Evolutionary conservation across 1,140 invertebrate genomes (phyloP).

Genomic region (Cydia strobilella): DNA sequence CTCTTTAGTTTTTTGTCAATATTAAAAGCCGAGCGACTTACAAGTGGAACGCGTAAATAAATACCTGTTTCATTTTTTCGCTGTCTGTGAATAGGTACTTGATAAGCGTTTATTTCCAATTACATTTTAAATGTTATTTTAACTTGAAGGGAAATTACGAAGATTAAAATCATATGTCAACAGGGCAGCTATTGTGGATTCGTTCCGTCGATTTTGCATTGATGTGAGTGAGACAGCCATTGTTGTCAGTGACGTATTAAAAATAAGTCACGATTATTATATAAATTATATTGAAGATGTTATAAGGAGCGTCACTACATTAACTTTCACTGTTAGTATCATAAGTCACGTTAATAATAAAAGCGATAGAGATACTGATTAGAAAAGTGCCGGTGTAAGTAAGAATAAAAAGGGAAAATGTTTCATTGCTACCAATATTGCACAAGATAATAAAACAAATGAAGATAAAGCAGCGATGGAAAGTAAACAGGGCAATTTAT

Average conservation of each 20-base stretch:
- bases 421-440: slow-evolving; percentile 31
- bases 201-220: slow-evolving; percentile 27
- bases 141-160: background rate
- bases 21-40: background rate
- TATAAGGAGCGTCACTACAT: slow-evolving; percentile 2
- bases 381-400: background rate
- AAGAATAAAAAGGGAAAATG: background rate
- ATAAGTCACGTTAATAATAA: slow-evolving; percentile 27
- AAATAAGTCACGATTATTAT: slow-evolving; percentile 24
- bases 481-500: slow-evolving; percentile 40
- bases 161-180: slow-evolving; percentile 25
- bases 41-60: slow-evolving; percentile 6
- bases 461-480: slow-evolving; percentile 37
- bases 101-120: slow-evolving; percentile 1
- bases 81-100: background rate
- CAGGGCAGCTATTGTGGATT: slow-evolving; percentile 18
- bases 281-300: slow-evolving; percentile 8
- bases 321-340: slow-evolving; percentile 29
- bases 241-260: slow-evolving; percentile 13
- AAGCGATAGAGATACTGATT: slow-evolving; percentile 10
- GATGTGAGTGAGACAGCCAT: slow-evolving; percentile 9
- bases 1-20: background rate
- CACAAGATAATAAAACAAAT: slow-evolving; percentile 30
- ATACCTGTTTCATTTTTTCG: slow-evolving; percentile 1
- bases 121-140: background rate